Base-by-base conservation (phyloP, 2,888 invertebrate genomes). In the Parnassius apollo region DNA sequence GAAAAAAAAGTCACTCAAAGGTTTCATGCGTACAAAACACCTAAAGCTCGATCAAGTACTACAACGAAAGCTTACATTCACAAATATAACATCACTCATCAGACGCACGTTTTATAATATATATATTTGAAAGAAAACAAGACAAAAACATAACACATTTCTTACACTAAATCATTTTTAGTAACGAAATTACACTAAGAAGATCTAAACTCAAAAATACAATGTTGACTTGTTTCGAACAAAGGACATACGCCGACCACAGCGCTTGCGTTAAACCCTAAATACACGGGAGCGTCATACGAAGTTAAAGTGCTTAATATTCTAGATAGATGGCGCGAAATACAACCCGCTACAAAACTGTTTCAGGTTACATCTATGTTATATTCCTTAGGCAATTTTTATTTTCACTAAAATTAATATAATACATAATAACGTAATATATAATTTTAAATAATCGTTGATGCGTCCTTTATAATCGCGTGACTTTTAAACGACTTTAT, bases 1-100 rank as follows among this genome's bases (percentile, higher is more conserved):
- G 85, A 94, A 93, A 92, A 94, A 94, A 86, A 93, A 93, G 83
- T 93, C 93, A 92, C 93, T 93, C 92, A 94, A 93, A 85, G 94
- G 94, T 93, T 94, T 94, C 94, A 94, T 94, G 93, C 91, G 91
- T 88, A 85, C 88, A 82, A 83, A 85, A 83, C 83, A 79, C 84
- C 81, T 82, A 84, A 86, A 88, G 85, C 86, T 85, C 80, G 73
- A 76, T 85, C 86, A 87, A 85, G 82, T 80, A 88, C 78, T 74
- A 77, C 75, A 78, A 77, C 75, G 76, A 83, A 83, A 83, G 81
- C 83, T 85, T 85, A 76, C 64, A 72, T 69, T 69, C 72, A 73
- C 66, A 78, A 78, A 80, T 74, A 72, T 73, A 71, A 69, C 78
- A 83, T 81, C 80, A 71, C 74, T 76, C 80, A 77, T 74, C 67